Evolutionary conservation across 1,140 invertebrate genomes (phyloP).

Genomic region (Oppia nitens): DNA sequence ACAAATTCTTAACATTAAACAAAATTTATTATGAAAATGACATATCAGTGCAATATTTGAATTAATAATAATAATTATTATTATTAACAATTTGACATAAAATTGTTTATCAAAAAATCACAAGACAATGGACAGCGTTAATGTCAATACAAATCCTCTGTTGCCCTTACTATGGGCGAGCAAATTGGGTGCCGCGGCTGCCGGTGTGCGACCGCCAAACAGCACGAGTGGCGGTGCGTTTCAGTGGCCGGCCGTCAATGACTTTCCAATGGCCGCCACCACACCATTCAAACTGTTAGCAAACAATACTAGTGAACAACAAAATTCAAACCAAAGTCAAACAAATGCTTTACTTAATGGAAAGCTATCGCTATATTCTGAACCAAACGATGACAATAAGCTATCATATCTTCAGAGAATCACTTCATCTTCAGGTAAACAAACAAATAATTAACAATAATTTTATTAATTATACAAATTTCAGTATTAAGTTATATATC

Average conservation of each 20-base stretch:
- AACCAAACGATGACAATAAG: background rate
- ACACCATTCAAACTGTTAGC: background rate
- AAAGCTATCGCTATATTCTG: background rate
- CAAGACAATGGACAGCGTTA: background rate
- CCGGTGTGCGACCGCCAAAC: too few species aligned
- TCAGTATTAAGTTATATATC: too few species aligned
- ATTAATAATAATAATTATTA: too few species aligned
- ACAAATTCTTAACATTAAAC: too few species aligned
- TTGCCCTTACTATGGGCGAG: background rate
- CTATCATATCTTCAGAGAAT: background rate
- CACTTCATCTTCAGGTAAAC: background rate
- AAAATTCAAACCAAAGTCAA: too few species aligned
- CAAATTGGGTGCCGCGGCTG: background rate
- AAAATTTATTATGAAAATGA: too few species aligned
- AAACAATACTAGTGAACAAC: too few species aligned
- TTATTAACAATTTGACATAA: too few species aligned
- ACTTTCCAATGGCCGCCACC: background rate
- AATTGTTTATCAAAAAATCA: too few species aligned
- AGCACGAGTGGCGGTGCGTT: background rate
- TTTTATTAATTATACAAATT: too few species aligned
- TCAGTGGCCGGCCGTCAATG: background rate
- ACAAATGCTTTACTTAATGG: background rate
- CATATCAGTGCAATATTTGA: too few species aligned
- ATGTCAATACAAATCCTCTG: background rate
- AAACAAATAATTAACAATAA: background rate